These are phyloP conservation scores for Drosophila azteca DNA, from an alignment of 1,140 invertebrate genomes.

Conservation along the genomic window DNA sequence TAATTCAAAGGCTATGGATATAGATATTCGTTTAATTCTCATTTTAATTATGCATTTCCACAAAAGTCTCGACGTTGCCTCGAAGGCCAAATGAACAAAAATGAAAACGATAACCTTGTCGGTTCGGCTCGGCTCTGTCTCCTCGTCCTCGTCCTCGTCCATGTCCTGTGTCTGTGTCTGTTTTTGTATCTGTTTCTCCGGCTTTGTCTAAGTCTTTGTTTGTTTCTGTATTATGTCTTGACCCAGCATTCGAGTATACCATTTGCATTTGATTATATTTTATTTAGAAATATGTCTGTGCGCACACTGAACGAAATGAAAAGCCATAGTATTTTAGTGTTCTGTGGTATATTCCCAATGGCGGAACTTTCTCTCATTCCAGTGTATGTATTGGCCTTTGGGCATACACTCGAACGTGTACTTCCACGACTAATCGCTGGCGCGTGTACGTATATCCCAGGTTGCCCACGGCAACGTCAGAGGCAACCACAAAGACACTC, in stretches of 20 bases:
- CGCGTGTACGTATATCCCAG: conserved; percentile 15
- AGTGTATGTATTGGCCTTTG: too few species aligned
- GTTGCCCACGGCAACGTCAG: conserved; percentile 28
- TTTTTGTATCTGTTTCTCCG: conserved; percentile 4
- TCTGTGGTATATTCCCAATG: too few species aligned
- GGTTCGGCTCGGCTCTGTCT: conserved; percentile 19
- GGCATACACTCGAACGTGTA: not conserved
- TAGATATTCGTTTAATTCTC: conserved; percentile 30
- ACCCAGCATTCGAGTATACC: conserved; percentile 13
- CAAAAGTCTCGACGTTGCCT: conserved; percentile 11
- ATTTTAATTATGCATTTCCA: conserved; percentile 51
- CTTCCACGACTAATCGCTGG: conserved; percentile 22
- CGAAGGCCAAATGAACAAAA: not conserved
- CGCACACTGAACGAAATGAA: too few species aligned
- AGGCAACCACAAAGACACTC: not conserved
- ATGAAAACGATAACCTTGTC: conserved; percentile 17
- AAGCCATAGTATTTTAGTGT: too few species aligned
- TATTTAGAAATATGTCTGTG: not conserved
- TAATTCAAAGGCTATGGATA: not conserved
- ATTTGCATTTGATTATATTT: conserved; percentile 65
- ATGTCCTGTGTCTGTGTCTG: conserved; percentile 6
- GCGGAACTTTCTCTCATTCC: too few species aligned
- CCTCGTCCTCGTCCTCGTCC: not conserved
- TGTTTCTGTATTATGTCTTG: too few species aligned
- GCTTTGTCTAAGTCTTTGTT: conserved; percentile 23